Conservation (phyloP, 2,888 invertebrate genomes). For the Caenorhabditis angaria region DNA sequence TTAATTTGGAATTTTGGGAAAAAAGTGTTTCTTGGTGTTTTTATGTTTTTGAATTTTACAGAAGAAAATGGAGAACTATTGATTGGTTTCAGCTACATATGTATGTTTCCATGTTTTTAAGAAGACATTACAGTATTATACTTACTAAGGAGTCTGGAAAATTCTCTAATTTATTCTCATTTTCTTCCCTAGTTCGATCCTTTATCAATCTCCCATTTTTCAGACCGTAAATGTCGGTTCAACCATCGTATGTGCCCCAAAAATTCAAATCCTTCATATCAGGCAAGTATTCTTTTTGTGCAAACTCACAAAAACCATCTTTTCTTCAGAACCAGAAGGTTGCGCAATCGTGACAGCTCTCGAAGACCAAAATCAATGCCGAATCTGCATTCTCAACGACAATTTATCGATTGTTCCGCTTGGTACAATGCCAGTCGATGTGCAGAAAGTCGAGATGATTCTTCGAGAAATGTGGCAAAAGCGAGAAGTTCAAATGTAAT, state of each 20-base stretch:
- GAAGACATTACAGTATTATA: too few relatives aligned
- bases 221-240: background rate
- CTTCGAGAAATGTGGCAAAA: constrained; percentile 32
- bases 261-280: constrained; percentile 31
- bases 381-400: constrained; percentile 20
- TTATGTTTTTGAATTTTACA: too few relatives aligned
- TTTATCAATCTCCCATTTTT: background rate
- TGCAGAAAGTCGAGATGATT: constrained; percentile 11
- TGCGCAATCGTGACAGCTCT: constrained; percentile 19
- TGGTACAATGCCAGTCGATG: constrained; percentile 10
- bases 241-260: constrained; percentile 13
- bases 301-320: background rate
- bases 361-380: constrained; percentile 29
- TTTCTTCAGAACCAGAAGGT: constrained; percentile 31
- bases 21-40: too few relatives aligned
- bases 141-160: too few relatives aligned
- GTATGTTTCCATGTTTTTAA: too few relatives aligned
- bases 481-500: constrained; percentile 25
- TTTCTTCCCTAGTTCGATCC: too few relatives aligned
- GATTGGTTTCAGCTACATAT: too few relatives aligned
- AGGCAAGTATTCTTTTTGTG: constrained; percentile 8
- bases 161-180: too few relatives aligned
- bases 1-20: too few relatives aligned
- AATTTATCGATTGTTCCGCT: constrained; percentile 2
- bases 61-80: too few relatives aligned